A percentile compares a stretch with the other conserved stretches of the same genome.
Evolutionary conservation across 2,113 vertebrate species (phyloP).

Genomic region (Psilopogon haemacephalus): DNA sequence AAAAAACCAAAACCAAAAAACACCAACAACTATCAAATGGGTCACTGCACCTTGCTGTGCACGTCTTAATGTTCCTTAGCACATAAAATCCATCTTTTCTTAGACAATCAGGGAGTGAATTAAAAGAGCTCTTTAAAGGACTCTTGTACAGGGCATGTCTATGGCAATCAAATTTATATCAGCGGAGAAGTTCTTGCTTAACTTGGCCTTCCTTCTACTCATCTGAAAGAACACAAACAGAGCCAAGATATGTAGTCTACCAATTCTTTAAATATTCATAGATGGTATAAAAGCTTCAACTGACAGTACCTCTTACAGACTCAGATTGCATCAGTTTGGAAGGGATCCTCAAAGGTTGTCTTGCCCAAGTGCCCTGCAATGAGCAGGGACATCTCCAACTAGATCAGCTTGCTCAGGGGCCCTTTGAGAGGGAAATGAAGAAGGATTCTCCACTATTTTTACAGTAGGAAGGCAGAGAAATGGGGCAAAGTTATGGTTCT

Average conservation of each 20-base stretch:
- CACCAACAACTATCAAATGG: background rate
- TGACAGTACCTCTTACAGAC: background rate
- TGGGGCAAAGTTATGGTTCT: rapidly evolving
- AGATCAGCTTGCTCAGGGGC: too few relatives aligned
- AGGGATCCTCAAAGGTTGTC: too few relatives aligned
- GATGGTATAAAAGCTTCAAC: background rate
- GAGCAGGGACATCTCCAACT: too few relatives aligned
- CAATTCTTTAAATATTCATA: background rate
- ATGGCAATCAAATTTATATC: background rate
- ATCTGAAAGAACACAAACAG: background rate
- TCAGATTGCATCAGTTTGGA: too few relatives aligned
- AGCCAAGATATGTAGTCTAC: background rate
- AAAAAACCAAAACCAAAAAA: background rate
- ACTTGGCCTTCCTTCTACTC: background rate
- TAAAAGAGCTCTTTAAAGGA: background rate
- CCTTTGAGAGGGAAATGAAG: rapidly evolving
- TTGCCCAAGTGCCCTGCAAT: too few relatives aligned
- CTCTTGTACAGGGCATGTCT: rapidly evolving
- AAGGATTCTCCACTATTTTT: background rate
- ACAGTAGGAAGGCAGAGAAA: background rate
- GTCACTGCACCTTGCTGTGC: background rate
- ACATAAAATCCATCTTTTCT: background rate
- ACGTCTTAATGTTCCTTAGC: background rate
- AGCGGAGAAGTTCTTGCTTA: background rate
- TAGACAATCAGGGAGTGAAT: background rate